Base-by-base conservation (phyloP, 2,113 vertebrate genomes). In the Phylloscopus trochiloides region DNA sequence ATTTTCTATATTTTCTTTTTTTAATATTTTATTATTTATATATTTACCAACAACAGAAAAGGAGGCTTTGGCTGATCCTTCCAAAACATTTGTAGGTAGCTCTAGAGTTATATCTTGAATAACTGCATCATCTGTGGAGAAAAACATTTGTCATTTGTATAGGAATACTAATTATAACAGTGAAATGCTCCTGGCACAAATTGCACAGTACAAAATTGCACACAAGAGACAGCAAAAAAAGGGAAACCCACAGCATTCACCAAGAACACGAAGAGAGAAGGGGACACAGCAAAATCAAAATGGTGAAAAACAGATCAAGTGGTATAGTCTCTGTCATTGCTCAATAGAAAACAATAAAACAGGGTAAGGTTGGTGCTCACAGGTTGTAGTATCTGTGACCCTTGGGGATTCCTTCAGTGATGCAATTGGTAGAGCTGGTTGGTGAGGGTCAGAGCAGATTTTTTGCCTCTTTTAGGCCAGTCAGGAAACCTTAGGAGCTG, bases 41-140 rank as follows among this genome's bases (percentile, higher is more conserved):
- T 72, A 93, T 91, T 97, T 73, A 99, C 99, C 98, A 36, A 98
- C 88, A 10, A 98, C 98, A 81, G 98, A 98, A 88, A 98, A 97
- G 5, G 96, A 97, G 29, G 97, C 98, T 91, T 97, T 97, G 57
- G 94, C 94, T 77, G 99, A 99, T 76, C 98, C 98, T 54, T 97
- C 91, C 65, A 98, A 98, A 55, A 98, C 92, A 50, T 96, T 94
- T 75, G 96, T 96, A 48, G 98, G 98, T 52, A 98, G 88, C 38
- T 96, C 83, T 28, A 99, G 85, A 63, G 92, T 72, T 79, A 98
- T 63, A 2, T 72, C 67, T 79, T 87, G 94, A 88, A 26, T 61
- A 73, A 76, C 25, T 4, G 20, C 22, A 65, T 90, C 50, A 73
- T 54, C 97, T 97, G 92, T 42, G 28, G 21, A 89, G 79, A 83